Percentiles rank a stretch among this genome's conserved stretches.
Conservation (phyloP, 2,888 invertebrate genomes). For the Cryptus armator region DNA sequence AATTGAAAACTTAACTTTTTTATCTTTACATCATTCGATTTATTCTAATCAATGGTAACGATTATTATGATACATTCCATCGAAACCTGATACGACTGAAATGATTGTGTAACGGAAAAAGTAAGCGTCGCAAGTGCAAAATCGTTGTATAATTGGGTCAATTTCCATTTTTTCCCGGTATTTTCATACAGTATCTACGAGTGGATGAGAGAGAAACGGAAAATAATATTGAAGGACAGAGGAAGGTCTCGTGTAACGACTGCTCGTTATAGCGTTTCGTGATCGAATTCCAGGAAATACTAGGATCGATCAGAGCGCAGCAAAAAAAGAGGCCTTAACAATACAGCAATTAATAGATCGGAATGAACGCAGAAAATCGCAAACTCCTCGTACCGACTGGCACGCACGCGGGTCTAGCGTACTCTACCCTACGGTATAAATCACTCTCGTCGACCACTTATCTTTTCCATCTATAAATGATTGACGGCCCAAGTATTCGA, state of each 20-base stretch:
- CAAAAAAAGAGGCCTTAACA: slow-evolving; percentile 46
- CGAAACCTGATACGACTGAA: no score
- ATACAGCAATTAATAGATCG: slow-evolving; percentile 59
- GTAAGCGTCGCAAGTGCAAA: no score
- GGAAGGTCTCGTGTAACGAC: slow-evolving; percentile 20
- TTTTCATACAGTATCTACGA: neutral
- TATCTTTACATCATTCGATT: no score
- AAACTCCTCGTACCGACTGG: neutral
- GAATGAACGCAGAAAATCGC: slow-evolving; percentile 33
- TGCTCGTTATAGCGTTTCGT: slow-evolving; percentile 20
- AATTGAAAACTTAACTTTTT: no score
- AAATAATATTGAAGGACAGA: neutral
- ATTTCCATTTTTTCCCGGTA: neutral
- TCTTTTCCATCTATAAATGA: no score
- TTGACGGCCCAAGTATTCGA: no score
- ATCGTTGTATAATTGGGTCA: slow-evolving; percentile 17
- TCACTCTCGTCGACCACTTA: neutral
- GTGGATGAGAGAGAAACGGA: neutral
- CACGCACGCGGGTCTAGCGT: neutral
- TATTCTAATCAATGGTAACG: no score
- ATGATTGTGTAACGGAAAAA: no score
- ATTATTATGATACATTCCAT: no score
- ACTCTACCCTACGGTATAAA: slow-evolving; percentile 13
- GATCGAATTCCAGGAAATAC: neutral
- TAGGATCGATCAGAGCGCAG: neutral